Evolutionary conservation across 2,113 vertebrate species (phyloP).

Genomic region (Menidia beryllina): DNA sequence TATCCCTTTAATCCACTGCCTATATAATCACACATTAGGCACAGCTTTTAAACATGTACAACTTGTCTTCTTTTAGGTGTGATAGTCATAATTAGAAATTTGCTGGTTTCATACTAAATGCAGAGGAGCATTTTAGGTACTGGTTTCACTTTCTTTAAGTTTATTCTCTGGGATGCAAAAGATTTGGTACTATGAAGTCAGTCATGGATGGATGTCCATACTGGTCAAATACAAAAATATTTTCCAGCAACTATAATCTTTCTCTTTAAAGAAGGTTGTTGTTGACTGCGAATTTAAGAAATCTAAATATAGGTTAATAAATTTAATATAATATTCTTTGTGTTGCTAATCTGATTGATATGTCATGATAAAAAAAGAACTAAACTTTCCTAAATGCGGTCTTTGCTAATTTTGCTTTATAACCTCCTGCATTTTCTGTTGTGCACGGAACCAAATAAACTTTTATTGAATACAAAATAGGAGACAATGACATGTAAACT

Average conservation of each 20-base stretch:
- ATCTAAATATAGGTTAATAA: too few relatives aligned
- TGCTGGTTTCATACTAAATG: not conserved
- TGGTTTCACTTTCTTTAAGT: not conserved
- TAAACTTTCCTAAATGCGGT: not conserved
- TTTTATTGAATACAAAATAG: slow-evolving; percentile 5
- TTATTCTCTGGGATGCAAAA: too few relatives aligned
- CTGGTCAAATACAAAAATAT: too few relatives aligned
- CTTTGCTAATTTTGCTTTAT: slow-evolving; percentile 7
- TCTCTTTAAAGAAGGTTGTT: not conserved
- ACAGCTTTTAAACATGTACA: not conserved
- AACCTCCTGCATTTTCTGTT: not conserved
- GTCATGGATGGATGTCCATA: too few relatives aligned
- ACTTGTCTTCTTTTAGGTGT: not conserved
- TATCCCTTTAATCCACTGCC: too few relatives aligned
- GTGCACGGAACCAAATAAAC: slow-evolving; percentile 12
- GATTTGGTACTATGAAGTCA: too few relatives aligned
- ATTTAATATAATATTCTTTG: not conserved
- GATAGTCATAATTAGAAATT: not conserved
- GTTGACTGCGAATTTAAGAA: too few relatives aligned
- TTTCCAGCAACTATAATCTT: too few relatives aligned
- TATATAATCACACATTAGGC: too few relatives aligned
- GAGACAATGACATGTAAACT: slow-evolving; percentile 15
- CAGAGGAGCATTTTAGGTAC: not conserved
- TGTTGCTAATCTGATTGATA: not conserved
- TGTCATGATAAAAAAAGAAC: not conserved